A percentile compares a stretch with the other conserved stretches of the same genome.
Conservation (phyloP, 2,797 vertebrate genomes). For the Vireo griseus region DNA sequence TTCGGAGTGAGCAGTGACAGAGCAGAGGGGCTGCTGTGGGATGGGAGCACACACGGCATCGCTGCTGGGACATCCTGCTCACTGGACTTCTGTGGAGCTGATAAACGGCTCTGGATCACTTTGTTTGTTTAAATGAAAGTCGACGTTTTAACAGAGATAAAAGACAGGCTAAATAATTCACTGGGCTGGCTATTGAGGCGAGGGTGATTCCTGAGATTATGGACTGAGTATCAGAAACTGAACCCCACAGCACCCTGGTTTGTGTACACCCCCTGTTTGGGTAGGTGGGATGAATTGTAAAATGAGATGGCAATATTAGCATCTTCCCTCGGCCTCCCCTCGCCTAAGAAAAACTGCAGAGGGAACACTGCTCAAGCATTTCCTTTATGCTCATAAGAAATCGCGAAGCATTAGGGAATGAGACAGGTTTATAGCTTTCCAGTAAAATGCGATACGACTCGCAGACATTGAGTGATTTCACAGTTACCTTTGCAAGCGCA, state of each 20-base stretch:
- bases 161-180: background rate
- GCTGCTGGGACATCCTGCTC: background rate
- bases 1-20: background rate
- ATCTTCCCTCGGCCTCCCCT: constrained; percentile 17
- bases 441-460: constrained; percentile 59
- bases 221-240: background rate
- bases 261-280: background rate
- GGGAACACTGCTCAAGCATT: constrained; percentile 39
- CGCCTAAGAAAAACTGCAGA: background rate
- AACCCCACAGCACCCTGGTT: background rate
- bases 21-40: background rate
- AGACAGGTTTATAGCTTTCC: constrained; percentile 66
- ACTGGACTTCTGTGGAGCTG: background rate
- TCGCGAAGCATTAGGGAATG: constrained; percentile 43
- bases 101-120: background rate
- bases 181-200: accelerated
- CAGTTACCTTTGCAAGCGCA: constrained; percentile 34
- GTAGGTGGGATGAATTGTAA: constrained; percentile 15
- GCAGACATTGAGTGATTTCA: constrained; percentile 60
- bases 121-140: background rate
- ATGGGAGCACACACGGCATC: background rate
- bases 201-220: background rate
- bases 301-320: constrained; percentile 44
- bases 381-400: constrained; percentile 46
- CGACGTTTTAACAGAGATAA: background rate